A percentile compares a stretch with the other conserved stretches of the same genome.
phyloP scores from a whole-genome alignment of 1,140 invertebrate genomes.

The Goniozus legneri region DNA sequence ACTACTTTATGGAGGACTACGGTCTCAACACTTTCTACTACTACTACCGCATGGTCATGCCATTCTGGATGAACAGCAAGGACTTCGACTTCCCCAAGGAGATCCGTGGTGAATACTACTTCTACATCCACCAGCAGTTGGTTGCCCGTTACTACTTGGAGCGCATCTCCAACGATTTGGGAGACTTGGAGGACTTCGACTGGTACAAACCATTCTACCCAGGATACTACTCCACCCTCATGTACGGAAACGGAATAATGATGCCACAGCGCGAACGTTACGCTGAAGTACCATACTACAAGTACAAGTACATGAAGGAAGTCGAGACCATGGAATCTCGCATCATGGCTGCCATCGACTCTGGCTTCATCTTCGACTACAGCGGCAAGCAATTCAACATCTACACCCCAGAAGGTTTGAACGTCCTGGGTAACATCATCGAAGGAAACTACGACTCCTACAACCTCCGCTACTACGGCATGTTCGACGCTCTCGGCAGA shows the following conservation, averaged over 20 bases:
- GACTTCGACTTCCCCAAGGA: constrained; percentile 54
- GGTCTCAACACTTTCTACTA: constrained; percentile 69
- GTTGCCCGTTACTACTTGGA: constrained; percentile 66
- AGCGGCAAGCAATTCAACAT: constrained; percentile 40
- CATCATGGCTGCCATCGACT: constrained; percentile 59
- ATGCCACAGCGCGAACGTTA: constrained; percentile 58
- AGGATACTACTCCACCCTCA: constrained; percentile 65
- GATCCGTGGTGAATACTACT: constrained; percentile 61
- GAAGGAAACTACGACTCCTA: constrained; percentile 65
- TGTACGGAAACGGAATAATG: constrained; percentile 63
- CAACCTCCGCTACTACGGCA: constrained; percentile 62
- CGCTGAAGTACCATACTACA: constrained; percentile 35
- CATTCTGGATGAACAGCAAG: constrained; percentile 62
- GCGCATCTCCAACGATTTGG: constrained; percentile 60
- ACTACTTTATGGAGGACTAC: constrained; percentile 72
- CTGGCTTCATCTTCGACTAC: constrained; percentile 57
- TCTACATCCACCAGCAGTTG: constrained; percentile 60
- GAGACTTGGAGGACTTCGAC: constrained; percentile 60
- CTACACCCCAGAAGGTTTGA: constrained; percentile 49
- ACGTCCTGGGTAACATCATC: constrained; percentile 65
- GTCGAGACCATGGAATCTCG: constrained; percentile 38
- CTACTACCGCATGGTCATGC: constrained; percentile 64
- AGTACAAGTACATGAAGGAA: constrained; percentile 41
- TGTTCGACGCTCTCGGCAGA: constrained; percentile 40
- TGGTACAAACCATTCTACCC: constrained; percentile 56